A percentile compares a stretch with the other conserved stretches of the same genome.
Evolutionary conservation across 2,797 vertebrate species (phyloP).

Genomic region (Leuciscus waleckii): DNA sequence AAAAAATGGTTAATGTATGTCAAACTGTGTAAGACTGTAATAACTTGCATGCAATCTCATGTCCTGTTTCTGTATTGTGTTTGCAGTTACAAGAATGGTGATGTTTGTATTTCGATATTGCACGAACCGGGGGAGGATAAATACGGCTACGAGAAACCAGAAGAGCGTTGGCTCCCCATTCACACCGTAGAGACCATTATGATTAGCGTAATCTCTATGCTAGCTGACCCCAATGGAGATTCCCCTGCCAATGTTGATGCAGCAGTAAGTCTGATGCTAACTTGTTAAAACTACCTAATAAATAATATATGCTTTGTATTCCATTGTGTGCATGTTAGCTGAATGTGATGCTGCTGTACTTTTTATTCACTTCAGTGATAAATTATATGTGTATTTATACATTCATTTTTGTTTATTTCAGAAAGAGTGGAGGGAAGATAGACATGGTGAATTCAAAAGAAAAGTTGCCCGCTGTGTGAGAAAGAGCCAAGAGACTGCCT

Average conservation of each 20-base stretch:
- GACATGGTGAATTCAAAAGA: slow-evolving; percentile 98
- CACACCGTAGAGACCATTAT: slow-evolving; percentile 99
- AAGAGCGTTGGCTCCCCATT: slow-evolving; percentile 98
- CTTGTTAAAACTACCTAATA: neutral
- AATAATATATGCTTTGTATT: neutral
- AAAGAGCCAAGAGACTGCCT: slow-evolving; percentile 99
- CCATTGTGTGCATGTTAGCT: neutral
- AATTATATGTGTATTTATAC: neutral
- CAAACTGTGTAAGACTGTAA: neutral
- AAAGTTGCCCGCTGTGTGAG: slow-evolving; percentile 99
- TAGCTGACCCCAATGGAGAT: slow-evolving; percentile 98
- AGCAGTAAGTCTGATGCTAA: slow-evolving; percentile 83
- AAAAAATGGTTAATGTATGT: neutral
- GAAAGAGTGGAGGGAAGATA: slow-evolving; percentile 99
- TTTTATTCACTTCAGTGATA: neutral
- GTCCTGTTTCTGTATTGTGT: slow-evolving; percentile 46
- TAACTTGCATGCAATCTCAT: slow-evolving; percentile 1
- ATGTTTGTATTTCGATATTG: slow-evolving; percentile 99
- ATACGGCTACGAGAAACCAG: slow-evolving; percentile 98
- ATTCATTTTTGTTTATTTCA: slow-evolving; percentile 66
- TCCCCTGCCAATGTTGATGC: slow-evolving; percentile 98
- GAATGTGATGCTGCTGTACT: neutral
- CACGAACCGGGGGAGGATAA: slow-evolving; percentile 99
- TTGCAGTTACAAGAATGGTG: slow-evolving; percentile 96
- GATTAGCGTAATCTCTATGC: slow-evolving; percentile 99